These are phyloP conservation scores for Crocallis elinguaria DNA, from an alignment of 2,888 invertebrate genomes.

Conservation along the genomic window DNA sequence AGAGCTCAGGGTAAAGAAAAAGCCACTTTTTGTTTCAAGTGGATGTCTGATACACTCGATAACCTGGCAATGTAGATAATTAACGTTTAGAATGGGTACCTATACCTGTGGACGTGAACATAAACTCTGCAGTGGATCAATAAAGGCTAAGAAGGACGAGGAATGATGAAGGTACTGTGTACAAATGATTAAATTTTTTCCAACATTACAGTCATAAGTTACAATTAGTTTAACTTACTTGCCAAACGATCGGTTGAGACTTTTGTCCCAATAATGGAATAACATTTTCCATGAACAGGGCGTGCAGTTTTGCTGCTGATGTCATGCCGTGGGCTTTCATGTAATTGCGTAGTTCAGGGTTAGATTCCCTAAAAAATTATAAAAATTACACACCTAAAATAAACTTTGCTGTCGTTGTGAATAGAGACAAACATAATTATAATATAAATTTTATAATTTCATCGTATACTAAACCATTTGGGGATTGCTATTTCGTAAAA, in stretches of 20 bases:
- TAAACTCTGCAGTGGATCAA: too few species aligned
- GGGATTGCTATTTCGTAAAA: too few species aligned
- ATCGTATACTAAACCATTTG: not conserved
- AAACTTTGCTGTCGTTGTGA: not conserved
- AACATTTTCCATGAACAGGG: constrained; percentile 63
- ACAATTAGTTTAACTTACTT: too few species aligned
- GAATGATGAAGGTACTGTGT: too few species aligned
- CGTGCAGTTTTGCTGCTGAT: constrained; percentile 51
- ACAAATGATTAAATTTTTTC: not conserved
- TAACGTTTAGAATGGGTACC: too few species aligned
- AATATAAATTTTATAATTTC: too few species aligned
- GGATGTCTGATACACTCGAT: too few species aligned
- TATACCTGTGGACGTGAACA: too few species aligned
- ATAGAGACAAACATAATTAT: not conserved
- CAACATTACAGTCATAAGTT: not conserved
- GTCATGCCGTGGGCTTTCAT: constrained; percentile 61
- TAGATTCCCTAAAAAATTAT: constrained; percentile 56
- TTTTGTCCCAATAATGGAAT: constrained; percentile 57
- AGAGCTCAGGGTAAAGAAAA: too few species aligned
- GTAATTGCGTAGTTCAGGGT: constrained; percentile 56
- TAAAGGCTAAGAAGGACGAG: too few species aligned
- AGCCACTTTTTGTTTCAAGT: too few species aligned
- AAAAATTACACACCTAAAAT: not conserved
- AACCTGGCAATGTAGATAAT: too few species aligned
- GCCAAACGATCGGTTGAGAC: constrained; percentile 68